Evolutionary conservation across 2,888 invertebrate species (phyloP), one percentile per base, ranked within the genome.

Genomic region (Andrena hattorfiana): DNA sequence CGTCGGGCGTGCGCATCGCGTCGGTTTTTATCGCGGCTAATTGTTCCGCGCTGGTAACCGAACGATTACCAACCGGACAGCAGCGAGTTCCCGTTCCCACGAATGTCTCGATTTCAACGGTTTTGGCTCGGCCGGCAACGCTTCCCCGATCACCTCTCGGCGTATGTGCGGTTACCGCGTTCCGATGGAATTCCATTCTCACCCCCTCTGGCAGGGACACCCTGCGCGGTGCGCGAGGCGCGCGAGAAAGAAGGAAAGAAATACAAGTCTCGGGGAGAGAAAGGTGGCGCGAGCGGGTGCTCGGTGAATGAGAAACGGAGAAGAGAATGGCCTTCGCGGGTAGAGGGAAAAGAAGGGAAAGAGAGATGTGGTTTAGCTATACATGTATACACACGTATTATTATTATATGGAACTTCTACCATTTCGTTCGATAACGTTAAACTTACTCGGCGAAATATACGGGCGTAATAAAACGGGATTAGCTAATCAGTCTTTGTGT

Each of bases 401-500:
- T 42, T 28, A 30, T 69, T 82, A 48, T 90, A 84, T 92, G 92
- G 92, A 94, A 93, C 92, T 92, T 92, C 89, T 92, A 92, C 91
- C 90, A 90, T 90, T 90, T 92, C 90, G 88, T 87, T 84, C 85
- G 66, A 85, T 88, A 89, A 88, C 84, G 79, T 85, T 92, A 91
- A 90, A 92, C 93, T 93, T 92, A 92, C 89, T 90, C 90, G 90
- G 91, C 92, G 91, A 92, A 92, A 56, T 56, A 56, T 92, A 92
- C 88, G 92, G 91, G 90, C 91, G 92, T 93, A 77, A 72, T 84
- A 92, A 91, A 92, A 90, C 90, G 91, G 92, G 92, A 92, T 93
- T 93, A 94, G 93, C 94, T 94, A 94, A 93, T 94, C 94, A 94
- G 94, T 94, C 94, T 94, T 73, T 94, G 92, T 94, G 92, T 93